A percentile compares a stretch with the other conserved stretches of the same genome.
Conservation (phyloP, 35 echinoderm and acorn worm genomes). For the Nesometra sesokonis region DNA sequence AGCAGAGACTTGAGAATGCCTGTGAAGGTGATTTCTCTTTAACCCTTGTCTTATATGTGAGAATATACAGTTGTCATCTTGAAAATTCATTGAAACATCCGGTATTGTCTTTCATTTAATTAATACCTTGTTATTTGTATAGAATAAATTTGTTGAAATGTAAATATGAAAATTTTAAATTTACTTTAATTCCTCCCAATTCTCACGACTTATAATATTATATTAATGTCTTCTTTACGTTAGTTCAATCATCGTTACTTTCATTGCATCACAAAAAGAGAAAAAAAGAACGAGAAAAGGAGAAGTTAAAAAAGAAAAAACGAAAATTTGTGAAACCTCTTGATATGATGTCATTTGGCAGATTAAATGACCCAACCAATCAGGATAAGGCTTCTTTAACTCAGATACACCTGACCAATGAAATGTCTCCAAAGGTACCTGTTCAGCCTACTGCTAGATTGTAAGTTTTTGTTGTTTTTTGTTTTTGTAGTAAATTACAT, state of each 20-base stretch:
- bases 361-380: background rate
- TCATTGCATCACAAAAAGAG: conserved; percentile 14
- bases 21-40: no score
- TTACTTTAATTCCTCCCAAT: no score
- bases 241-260: background rate
- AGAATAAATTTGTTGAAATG: no score
- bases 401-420: background rate
- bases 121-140: no score
- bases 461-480: background rate
- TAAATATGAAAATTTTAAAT: no score
- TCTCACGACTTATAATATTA: no score
- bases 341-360: background rate
- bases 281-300: conserved; percentile 35
- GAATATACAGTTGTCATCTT: no score
- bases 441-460: background rate
- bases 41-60: no score
- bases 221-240: no score
- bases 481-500: background rate
- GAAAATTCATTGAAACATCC: no score
- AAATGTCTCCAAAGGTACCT: background rate
- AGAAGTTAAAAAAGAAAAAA: conserved; percentile 49
- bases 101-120: no score
- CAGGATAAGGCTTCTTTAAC: background rate
- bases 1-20: no score
- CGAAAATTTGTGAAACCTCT: conserved; percentile 5